Percentiles rank a stretch among this genome's conserved stretches.
These are phyloP conservation scores for Myotis pilosus DNA, from an alignment of 2,797 vertebrate species.

Conservation along the genomic window DNA sequence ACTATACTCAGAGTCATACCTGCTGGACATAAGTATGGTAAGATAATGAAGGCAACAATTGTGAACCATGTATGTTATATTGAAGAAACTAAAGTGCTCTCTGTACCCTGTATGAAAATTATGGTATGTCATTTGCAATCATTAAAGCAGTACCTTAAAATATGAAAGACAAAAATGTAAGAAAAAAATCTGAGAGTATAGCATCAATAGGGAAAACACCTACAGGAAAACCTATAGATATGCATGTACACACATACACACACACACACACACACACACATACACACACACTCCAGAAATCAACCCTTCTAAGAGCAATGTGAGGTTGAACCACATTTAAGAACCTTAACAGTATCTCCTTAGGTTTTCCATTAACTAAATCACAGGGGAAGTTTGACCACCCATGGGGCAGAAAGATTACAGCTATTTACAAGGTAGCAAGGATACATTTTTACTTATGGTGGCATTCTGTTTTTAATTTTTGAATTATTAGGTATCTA, in stretches of 20 bases:
- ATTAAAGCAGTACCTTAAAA: slow-evolving; percentile 21
- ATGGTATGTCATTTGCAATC: not conserved
- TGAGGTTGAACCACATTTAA: slow-evolving; percentile 16
- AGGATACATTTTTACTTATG: slow-evolving; percentile 30
- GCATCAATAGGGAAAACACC: not conserved
- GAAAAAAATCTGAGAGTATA: not conserved
- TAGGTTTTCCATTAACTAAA: slow-evolving; percentile 57
- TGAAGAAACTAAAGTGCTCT: slow-evolving; percentile 9
- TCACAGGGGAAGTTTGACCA: slow-evolving; percentile 20
- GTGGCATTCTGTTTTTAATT: slow-evolving; percentile 48
- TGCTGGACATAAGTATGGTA: not conserved
- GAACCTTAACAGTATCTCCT: not conserved
- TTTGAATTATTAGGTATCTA: slow-evolving; percentile 58
- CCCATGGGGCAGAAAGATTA: slow-evolving; percentile 27
- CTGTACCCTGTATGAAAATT: not conserved
- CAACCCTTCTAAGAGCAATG: not conserved
- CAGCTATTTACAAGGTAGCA: slow-evolving; percentile 1
- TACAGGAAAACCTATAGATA: not conserved
- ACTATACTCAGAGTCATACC: not conserved
- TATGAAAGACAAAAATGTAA: slow-evolving; percentile 24
- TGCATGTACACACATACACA: not conserved
- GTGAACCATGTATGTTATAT: not conserved
- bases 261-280: too few relatives aligned
- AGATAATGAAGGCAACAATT: not conserved
- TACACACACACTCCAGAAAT: not conserved